Conservation (phyloP, 2,113 vertebrate species). For the Neotragus pygmaeus region DNA sequence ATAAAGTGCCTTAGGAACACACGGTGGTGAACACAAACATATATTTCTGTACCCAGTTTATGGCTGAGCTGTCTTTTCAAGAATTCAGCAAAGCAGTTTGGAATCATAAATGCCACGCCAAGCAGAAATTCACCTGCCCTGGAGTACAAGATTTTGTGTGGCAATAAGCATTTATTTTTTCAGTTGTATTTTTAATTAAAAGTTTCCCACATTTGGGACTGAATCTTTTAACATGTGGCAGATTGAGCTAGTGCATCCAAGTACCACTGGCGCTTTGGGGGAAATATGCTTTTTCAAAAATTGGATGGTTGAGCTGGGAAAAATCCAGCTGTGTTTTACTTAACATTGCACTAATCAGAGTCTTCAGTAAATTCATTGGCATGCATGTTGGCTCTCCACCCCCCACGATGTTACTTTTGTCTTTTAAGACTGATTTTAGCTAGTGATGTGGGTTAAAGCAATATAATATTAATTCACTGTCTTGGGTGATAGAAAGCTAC, state of each 20-base stretch:
- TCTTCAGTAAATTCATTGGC: constrained; percentile 7
- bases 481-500: constrained; percentile 63
- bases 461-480: constrained; percentile 45
- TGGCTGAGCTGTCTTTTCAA: not conserved
- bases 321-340: constrained; percentile 55
- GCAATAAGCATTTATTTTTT: constrained; percentile 54
- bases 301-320: constrained; percentile 22
- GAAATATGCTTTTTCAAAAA: constrained; percentile 37
- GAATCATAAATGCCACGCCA: constrained; percentile 15
- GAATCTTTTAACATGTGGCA: constrained; percentile 38
- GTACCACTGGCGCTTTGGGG: not conserved
- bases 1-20: constrained; percentile 39
- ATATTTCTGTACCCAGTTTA: not conserved
- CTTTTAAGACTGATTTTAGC: constrained; percentile 58
- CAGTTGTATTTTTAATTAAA: constrained; percentile 52
- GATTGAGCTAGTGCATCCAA: constrained; percentile 10
- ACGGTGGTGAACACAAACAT: not conserved
- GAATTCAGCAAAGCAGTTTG: not conserved
- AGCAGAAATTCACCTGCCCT: constrained; percentile 54
- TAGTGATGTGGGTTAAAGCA: constrained; percentile 56
- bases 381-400: not conserved
- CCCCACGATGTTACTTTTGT: not conserved
- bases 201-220: constrained; percentile 52
- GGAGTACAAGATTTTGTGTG: constrained; percentile 53
- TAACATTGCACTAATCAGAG: constrained; percentile 44